Evolutionary conservation across 2,113 vertebrate genomes (phyloP).

Genomic region (Vanacampus margaritifer): DNA sequence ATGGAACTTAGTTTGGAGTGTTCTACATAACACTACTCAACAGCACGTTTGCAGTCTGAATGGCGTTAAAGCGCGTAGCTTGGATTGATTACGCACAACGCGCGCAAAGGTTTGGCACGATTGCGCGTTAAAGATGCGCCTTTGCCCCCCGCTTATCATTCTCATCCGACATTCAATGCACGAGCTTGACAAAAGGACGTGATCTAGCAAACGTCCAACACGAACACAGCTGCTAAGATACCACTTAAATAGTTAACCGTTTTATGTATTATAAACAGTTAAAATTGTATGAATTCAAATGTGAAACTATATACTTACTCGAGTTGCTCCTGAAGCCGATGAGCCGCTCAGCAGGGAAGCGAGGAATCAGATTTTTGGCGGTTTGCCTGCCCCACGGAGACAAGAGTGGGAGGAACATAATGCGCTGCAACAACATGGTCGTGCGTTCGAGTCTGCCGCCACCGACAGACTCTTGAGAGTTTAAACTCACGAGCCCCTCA

Average conservation of each 20-base stretch:
- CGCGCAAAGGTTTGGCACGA: background rate
- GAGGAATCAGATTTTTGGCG: background rate
- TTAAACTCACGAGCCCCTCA: constrained; percentile 44
- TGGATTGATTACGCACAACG: background rate
- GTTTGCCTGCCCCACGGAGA: constrained; percentile 1
- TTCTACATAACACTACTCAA: background rate
- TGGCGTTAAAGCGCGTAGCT: background rate
- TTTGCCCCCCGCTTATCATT: background rate
- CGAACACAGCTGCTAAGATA: background rate
- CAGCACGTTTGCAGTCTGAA: background rate
- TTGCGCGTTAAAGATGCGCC: background rate
- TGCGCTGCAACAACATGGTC: constrained; percentile 34
- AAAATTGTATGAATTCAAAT: no score
- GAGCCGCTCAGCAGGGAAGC: constrained; percentile 1
- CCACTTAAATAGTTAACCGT: no score
- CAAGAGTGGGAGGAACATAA: constrained; percentile 26
- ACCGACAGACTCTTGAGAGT: constrained; percentile 17
- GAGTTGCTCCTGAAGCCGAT: constrained; percentile 32
- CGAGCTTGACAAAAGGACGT: background rate
- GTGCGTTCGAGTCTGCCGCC: constrained; percentile 2
- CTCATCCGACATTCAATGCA: background rate
- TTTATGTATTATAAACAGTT: no score
- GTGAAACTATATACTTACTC: constrained; percentile 26
- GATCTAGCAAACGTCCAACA: background rate
- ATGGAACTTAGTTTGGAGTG: background rate